Base-by-base conservation (phyloP, 1,140 invertebrate genomes). In the Diuraphis noxia region DNA sequence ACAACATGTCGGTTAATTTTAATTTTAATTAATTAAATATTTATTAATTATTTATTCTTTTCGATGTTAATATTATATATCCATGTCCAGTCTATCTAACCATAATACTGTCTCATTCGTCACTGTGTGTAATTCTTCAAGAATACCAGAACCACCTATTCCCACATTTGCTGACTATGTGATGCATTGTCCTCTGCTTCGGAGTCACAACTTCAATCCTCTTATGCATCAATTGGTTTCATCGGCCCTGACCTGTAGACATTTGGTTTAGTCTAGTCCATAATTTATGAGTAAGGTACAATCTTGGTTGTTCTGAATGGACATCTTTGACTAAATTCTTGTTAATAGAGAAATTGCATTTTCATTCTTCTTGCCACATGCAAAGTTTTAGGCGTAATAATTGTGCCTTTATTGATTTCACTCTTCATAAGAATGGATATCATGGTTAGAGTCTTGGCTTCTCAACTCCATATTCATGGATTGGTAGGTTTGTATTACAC, bases 401-500 rank as follows among this genome's bases (percentile, higher is more conserved):
- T n/a, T n/a, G n/a, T n/a, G n/a, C n/a, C n/a, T n/a, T n/a, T 81
- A 81, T 81, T 81, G 79, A 81, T 23, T 10, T 81, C 79, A 81
- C 79, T 81, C 79, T 38, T 81, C 38, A 4, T 81, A 81, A 23
- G 34, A 38, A 36, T 34, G 79, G 79, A 38, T 38, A 10, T 38
- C 79, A 34, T 1, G n/a, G 38, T 81, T 81, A 7, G 79, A 81
- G 79, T 21, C 34, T 81, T 23, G 79, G 79, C 2, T 81, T 81
- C 34, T 81, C 79, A 10, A 81, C 79, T 81, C 79, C 79, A 23
- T 81, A 81, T 81, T 81, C 79, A 38, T 81, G 79, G 38, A 43
- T 43, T 17, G 43, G 43, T 43, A 43, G 43, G 43, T 43, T 43
- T 43, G 43, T 43, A 43, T 43, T 43, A 43, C 43, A 0, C 13